Base-by-base conservation (phyloP, 2,797 vertebrate genomes). In the Fratercula arctica region DNA sequence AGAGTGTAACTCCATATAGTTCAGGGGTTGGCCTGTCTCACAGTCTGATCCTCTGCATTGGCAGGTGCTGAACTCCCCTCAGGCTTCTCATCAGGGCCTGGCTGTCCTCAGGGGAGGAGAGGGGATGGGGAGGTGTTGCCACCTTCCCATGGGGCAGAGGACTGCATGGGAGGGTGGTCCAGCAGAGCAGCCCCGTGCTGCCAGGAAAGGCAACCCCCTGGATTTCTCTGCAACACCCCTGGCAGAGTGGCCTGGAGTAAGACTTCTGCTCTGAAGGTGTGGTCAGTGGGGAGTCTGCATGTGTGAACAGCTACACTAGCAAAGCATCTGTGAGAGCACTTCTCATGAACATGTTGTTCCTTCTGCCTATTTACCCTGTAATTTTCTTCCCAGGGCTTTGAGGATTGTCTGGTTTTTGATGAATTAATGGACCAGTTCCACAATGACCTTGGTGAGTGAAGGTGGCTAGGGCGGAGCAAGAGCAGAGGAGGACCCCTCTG, bases 361-460 rank as follows among this genome's bases (percentile, higher is more conserved):
- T 87, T 87, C 82, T 95, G 33, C 37, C 63, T 74, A 4, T 61
- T 74, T 31, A 64, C 16, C 8, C 5, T 29, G 64, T 48, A 41
- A 53, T 45, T 53, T 77, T 96, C 89, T 18, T 94, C 90, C 19
- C 56, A 99, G 99, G 99, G 99, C 75, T 99, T 99, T 97, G 99
- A 99, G 96, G 99, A 99, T 96, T 99, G 99, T 94, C 97, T 99
- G 60, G 99, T 99, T 39, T 99, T 99, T 85, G 98, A 99, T 48
- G 99, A 99, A 96, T 97, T 99, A 94, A 98, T 99, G 99, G 98
- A 99, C 17, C 98, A 98, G 96, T 98, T 98, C 78, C 98, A 98
- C 93, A 98, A 99, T 81, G 98, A 99, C 92, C 95, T 99, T 48
- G 97, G 99, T 99, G 97, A 98, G 99, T 98, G 93, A 93, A 93